Conservation (phyloP, 2,113 vertebrate genomes). For the Antennarius striatus region DNA sequence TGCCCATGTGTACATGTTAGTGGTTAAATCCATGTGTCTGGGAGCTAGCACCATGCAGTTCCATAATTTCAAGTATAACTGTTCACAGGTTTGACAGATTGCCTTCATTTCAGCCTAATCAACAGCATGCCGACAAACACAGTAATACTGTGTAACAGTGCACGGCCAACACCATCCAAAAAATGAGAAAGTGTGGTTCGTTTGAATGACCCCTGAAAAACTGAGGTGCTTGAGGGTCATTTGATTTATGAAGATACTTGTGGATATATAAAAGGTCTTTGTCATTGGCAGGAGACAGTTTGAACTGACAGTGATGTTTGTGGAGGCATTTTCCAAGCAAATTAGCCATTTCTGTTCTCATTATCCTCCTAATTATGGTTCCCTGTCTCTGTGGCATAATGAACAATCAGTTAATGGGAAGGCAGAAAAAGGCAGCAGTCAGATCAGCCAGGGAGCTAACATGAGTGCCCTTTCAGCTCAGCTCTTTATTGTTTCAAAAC, state of each 20-base stretch:
- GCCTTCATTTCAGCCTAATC: conserved; percentile 45
- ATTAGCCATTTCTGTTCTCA: conserved; percentile 76
- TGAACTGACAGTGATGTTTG: conserved; percentile 61
- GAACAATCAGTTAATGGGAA: conserved; percentile 73
- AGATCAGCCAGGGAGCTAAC: conserved; percentile 45
- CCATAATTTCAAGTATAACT: conserved; percentile 41
- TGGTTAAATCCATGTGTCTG: conserved; percentile 18
- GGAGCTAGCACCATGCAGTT: conserved; percentile 8
- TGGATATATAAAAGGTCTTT: conserved; percentile 30
- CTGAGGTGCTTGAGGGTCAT: background rate
- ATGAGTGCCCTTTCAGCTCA: conserved; percentile 11
- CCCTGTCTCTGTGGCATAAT: conserved; percentile 71
- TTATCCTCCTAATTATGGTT: conserved; percentile 75
- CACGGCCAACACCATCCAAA: conserved; percentile 12
- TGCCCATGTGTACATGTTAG: conserved; percentile 16
- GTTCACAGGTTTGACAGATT: conserved; percentile 66
- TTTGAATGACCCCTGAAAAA: conserved; percentile 6
- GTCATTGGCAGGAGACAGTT: conserved; percentile 38
- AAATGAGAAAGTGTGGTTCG: conserved; percentile 3
- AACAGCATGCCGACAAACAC: conserved; percentile 38
- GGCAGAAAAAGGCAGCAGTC: conserved; percentile 49
- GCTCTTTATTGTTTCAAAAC: conserved; percentile 8
- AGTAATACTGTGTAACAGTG: conserved; percentile 45
- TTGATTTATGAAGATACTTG: conserved; percentile 40
- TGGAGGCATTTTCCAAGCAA: conserved; percentile 59